A percentile compares a stretch with the other conserved stretches of the same genome.
Evolutionary conservation across 2,888 invertebrate species (phyloP).

Genomic region (Gryllus longicercus): DNA sequence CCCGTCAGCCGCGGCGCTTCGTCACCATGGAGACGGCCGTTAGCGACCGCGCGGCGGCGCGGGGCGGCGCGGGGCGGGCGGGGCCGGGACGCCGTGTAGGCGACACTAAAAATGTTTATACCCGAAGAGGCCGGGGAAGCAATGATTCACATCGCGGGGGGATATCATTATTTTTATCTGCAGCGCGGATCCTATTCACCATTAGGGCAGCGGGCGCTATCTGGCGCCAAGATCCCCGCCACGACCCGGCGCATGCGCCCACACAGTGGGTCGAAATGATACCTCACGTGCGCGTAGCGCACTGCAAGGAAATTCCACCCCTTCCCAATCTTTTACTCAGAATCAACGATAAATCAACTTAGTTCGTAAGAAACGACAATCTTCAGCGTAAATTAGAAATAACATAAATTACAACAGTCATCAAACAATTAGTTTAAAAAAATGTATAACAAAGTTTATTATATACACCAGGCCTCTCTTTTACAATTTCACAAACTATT

Average conservation of each 20-base stretch:
- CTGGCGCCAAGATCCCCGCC: conserved; percentile 1
- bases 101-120: conserved; percentile 17
- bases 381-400: too few species aligned
- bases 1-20: neutral
- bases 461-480: too few species aligned
- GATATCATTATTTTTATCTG: conserved; percentile 11
- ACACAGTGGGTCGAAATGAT: neutral
- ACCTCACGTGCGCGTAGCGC: too few species aligned
- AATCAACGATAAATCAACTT: too few species aligned
- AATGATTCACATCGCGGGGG: conserved; percentile 7
- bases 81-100: neutral
- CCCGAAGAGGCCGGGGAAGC: conserved; percentile 6
- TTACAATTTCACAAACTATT: too few species aligned
- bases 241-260: neutral
- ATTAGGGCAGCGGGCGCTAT: conserved; percentile 9
- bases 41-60: neutral
- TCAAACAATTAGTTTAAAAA: too few species aligned
- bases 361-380: too few species aligned
- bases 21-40: neutral
- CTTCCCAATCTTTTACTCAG: too few species aligned
- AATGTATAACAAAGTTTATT: too few species aligned
- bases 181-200: conserved; percentile 7
- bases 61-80: neutral
- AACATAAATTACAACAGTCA: too few species aligned
- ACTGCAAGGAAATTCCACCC: too few species aligned